Base-by-base conservation (phyloP, 92 coral and sea anemone species). In the Palythoa caribaeorum region DNA sequence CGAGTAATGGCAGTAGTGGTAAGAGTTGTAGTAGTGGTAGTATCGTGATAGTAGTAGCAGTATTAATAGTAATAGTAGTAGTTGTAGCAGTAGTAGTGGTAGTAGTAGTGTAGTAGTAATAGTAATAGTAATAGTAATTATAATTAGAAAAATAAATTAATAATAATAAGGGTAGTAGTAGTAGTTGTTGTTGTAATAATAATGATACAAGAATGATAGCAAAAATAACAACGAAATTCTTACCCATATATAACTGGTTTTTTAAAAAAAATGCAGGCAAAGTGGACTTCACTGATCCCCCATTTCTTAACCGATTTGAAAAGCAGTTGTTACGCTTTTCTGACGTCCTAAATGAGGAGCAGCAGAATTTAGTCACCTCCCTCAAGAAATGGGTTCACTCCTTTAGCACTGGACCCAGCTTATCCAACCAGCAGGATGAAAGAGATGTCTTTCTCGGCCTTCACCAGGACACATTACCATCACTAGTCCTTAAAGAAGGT, bases 231-330 rank as follows among this genome's bases (percentile, higher is more conserved):
- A 28, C 28, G 36, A 9, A 14, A 14, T 10, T 17, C 37, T 50
- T 21, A 48, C 17, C 6, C 11, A 9, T 47, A 6, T 9, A 28
- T 35, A 1, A 6, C 37, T 17, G 28, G 28, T 7, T 2, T 21
- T 47, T 20, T 6, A 1, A 48, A 48, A 55, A 19, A 62, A 60
- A 62, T 11, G 16, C 73, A 80, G 83, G 83, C 85, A 87, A 87
- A 79, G 90, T 88, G 9, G 90, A 88, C 40, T 88, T 68, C 71
- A 60, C 87, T 14, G 90, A 88, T 55, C 90, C 90, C 16, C 90
- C 90, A 78, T 88, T 88, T 79, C 90, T 88, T n/a, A 88, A 79
- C 90, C 84, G 90, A 79, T 88, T 88, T 14, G 90, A 88, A 68
- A 88, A 88, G 51, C 90, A 88, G 73, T 16, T 88, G 79, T 71